These are phyloP conservation scores for Meiosimyza platycephala DNA, from an alignment of 2,888 invertebrate species.

Conservation along the genomic window DNA sequence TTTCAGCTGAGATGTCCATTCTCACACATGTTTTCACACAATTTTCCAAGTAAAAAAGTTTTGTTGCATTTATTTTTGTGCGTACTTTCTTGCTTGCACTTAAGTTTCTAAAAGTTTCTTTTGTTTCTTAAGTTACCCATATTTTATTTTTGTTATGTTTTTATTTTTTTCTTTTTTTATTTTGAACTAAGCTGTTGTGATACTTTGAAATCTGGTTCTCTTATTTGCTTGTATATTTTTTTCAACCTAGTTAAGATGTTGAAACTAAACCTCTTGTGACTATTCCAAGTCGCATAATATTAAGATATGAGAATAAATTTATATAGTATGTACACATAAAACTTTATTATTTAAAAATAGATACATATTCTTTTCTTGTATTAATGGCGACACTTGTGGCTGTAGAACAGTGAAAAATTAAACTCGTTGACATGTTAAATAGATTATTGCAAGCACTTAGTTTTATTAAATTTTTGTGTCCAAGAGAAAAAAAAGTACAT, in stretches of 20 bases:
- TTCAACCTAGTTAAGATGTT: constrained; percentile 12
- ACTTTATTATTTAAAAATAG: no score
- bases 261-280: constrained; percentile 11
- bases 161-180: background rate
- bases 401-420: no score
- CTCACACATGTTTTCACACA: no score
- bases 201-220: background rate
- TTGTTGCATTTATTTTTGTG: background rate
- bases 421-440: no score
- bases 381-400: no score
- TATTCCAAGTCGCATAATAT: constrained; percentile 7
- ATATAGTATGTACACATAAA: no score
- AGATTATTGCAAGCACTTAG: no score
- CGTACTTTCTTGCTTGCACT: background rate
- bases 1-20: no score
- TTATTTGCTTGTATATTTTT: background rate
- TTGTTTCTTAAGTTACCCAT: no score
- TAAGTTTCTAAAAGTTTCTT: constrained; percentile 12
- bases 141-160: background rate
- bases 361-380: no score
- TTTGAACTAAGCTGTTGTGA: background rate
- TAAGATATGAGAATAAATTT: constrained; percentile 11
- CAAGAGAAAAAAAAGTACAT: no score
- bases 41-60: constrained; percentile 18
- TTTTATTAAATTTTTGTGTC: no score